Base-by-base conservation (phyloP, 2,888 invertebrate species). In the Neoitamus cyanurus region DNA sequence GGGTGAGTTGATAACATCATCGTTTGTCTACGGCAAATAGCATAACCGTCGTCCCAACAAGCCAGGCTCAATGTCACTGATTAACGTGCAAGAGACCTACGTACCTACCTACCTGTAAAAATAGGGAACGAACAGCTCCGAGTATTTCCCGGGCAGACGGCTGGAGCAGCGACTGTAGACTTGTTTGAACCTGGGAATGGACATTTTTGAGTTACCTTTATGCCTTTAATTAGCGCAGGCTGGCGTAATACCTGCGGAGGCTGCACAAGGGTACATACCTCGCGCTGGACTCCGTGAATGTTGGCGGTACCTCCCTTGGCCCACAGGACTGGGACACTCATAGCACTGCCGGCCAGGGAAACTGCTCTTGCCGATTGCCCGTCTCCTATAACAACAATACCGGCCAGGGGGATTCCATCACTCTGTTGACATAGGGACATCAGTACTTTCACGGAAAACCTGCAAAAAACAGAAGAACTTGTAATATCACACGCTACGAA, bases 291-390 rank as follows among this genome's bases (percentile, higher is more conserved):
- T 42, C 87, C 88, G 83, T 88, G 87, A 77, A 88, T 87, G 82
- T 88, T 87, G 6, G 88, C 88, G 58, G 88, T 88, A 36, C 88
- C 88, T 72, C 88, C 88, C 86, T 88, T 87, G 0, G 88, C 88
- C 88, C 88, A 88, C 0, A 88, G 84, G 0, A 88, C 88, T n/a
- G 88, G 88, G 73, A 88, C 85, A 72, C 87, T 87, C 88, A 88
- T 88, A 11, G 88, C 87, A 86, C 87, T 87, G 6, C 88, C 88
- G 30, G 88, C 87, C 83, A 88, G 85, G 42, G 88, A 88, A 48
- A 88, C 85, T 5, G 88, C 88, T 84, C 88, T 87, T 84, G 88
- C 88, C 72, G 88, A 88, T 85, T 88, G 88, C 68, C 88, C 88
- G 86, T 88, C 88, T 31, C 88, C 88, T 68, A 88, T 87, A 68